Base-by-base conservation (phyloP, 2,888 invertebrate genomes). In the Dyspetes luteomarginatus region DNA sequence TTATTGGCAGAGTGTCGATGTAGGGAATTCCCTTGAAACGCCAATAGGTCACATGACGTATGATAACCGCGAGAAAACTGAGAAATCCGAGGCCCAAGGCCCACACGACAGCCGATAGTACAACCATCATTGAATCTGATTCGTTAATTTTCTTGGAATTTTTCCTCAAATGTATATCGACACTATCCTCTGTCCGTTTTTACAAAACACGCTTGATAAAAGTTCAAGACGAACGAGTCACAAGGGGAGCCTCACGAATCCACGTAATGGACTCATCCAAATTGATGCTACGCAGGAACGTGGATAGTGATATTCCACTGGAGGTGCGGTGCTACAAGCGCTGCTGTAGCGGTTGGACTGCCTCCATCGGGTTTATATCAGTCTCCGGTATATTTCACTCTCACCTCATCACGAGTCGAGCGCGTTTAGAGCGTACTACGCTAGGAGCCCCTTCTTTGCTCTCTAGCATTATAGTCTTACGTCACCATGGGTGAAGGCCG, bases 31-130 rank as follows among this genome's bases (percentile, higher is more conserved):
- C 81, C 2, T 74, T 82, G 0, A 69, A 75, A 19, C 62, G 84
- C 89, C 89, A 90, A 52, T 86, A 88, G 0, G 68, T 82, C 3
- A 19, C 28, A 15, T 84, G 83, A 1, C 24, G 22, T n/a, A 77
- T 12, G 0, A 78, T 0, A 3, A 64, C 3, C 0, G 48, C 0
- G 4, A 82, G 0, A 1, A 82, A 0, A 56, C 77, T 81, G 0
- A 74, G 2, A 1, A 72, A n/a, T 4, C 41, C 60, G 4, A 86
- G 9, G 0, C 4, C n/a, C 22, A 84, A 4, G 9, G 83, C 1
- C 28, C 62, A 26, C 12, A 36, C 24, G n/a, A 78, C 19, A 7
- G 84, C n/a, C 9, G 76, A 9, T 15, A 9, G 19, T 26, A 17
- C 36, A 22, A 26, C 19, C 78, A 79, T 68, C 17, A 0, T 15